These are phyloP conservation scores for Drosophila subobscura DNA, from an alignment of 1,140 invertebrate genomes.

Conservation along the genomic window DNA sequence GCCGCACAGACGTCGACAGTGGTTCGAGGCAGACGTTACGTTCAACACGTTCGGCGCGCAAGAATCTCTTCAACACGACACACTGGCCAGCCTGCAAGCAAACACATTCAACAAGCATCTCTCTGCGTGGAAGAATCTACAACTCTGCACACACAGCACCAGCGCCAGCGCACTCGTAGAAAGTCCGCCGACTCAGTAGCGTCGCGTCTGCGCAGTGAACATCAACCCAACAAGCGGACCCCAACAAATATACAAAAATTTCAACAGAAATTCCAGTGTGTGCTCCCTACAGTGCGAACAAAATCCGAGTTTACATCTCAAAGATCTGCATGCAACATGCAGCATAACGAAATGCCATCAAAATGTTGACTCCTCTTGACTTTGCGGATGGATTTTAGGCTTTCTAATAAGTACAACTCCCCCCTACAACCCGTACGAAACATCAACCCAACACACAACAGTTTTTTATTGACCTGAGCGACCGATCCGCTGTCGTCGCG, in stretches of 20 bases:
- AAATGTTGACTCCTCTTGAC: slow-evolving; percentile 68
- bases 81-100: background rate
- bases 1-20: slow-evolving; percentile 81
- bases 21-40: slow-evolving; percentile 80
- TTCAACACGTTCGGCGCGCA: slow-evolving; percentile 72
- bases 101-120: too few relatives aligned
- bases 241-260: background rate
- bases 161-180: slow-evolving; percentile 9
- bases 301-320: too few relatives aligned
- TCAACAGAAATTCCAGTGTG: background rate
- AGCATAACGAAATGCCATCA: slow-evolving; percentile 25
- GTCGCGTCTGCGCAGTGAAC: slow-evolving; percentile 27
- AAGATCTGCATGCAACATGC: too few relatives aligned
- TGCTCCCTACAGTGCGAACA: too few relatives aligned
- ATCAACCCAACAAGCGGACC: background rate
- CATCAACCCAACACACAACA: slow-evolving; percentile 1
- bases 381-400: slow-evolving; percentile 50
- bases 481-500: background rate
- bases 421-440: slow-evolving; percentile 8
- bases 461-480: slow-evolving; percentile 30
- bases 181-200: slow-evolving; percentile 8
- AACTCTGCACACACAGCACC: background rate
- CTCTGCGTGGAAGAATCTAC: slow-evolving; percentile 7
- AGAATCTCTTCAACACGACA: slow-evolving; percentile 47
- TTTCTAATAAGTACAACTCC: slow-evolving; percentile 1